These are phyloP conservation scores for Sarcophaga carnaria DNA, from an alignment of 2,888 invertebrate genomes.

Conservation along the genomic window DNA sequence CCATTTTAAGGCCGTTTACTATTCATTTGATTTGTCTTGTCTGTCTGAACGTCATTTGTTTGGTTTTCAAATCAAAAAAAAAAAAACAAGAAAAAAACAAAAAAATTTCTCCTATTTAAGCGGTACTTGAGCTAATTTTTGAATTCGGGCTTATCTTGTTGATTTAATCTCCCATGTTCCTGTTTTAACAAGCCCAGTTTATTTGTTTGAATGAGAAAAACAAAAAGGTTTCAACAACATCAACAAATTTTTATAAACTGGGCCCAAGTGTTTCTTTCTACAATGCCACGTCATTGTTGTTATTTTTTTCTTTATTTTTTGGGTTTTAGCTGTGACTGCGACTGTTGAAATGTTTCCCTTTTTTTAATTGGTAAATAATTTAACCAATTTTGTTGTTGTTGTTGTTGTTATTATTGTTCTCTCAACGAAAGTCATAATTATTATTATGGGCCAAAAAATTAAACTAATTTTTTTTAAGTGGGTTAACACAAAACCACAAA, in stretches of 20 bases:
- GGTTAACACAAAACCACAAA: not conserved
- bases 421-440: constrained; percentile 34
- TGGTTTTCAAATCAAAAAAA: too few relatives aligned
- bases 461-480: constrained; percentile 51
- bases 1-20: not conserved
- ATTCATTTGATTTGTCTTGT: not conserved
- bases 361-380: constrained; percentile 59
- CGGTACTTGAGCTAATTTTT: constrained; percentile 66
- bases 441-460: constrained; percentile 35
- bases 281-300: constrained; percentile 58
- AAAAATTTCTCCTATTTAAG: constrained; percentile 42
- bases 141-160: constrained; percentile 40
- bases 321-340: constrained; percentile 36
- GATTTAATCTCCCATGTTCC: constrained; percentile 65
- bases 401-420: constrained; percentile 24
- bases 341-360: constrained; percentile 61
- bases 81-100: not conserved
- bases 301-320: constrained; percentile 40
- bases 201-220: constrained; percentile 1
- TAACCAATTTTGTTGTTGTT: constrained; percentile 25
- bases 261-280: constrained; percentile 23
- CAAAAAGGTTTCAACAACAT: constrained; percentile 36
- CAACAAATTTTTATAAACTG: constrained; percentile 7
- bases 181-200: constrained; percentile 65
- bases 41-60: too few relatives aligned